Evolutionary conservation across 2,797 vertebrate species (phyloP).

Genomic region (Microhierax caerulescens): DNA sequence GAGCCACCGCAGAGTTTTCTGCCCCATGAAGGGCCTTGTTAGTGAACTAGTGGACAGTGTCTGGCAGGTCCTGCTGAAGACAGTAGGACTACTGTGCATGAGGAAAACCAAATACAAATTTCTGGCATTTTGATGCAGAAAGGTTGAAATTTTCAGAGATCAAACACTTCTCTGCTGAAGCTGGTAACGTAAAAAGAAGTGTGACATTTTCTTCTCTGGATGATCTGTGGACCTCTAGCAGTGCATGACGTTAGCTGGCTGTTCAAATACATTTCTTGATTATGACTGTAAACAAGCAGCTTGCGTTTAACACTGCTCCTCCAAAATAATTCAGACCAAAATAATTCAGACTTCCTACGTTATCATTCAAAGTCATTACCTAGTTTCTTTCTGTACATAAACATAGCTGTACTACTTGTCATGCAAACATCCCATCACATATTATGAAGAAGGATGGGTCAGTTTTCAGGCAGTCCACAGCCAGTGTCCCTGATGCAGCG

Average conservation of each 20-base stretch:
- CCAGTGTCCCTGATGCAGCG: accelerated
- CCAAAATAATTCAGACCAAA: not conserved
- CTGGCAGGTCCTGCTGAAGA: not conserved
- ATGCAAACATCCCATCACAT: not conserved
- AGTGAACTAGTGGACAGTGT: not conserved
- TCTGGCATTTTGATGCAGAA: not conserved
- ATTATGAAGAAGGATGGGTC: not conserved
- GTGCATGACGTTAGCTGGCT: not conserved
- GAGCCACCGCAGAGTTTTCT: not conserved
- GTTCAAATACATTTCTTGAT: not conserved
- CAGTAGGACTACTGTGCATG: not conserved
- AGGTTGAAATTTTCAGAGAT: not conserved
- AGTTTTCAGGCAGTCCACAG: not conserved
- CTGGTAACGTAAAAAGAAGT: not conserved
- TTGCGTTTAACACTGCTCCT: not conserved
- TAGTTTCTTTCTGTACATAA: not conserved
- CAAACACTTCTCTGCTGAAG: not conserved
- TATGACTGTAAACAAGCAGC: not conserved
- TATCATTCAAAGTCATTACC: not conserved
- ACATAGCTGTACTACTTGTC: not conserved
- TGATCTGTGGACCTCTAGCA: not conserved
- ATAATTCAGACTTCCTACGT: not conserved
- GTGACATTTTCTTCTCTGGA: not conserved
- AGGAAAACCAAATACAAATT: not conserved
- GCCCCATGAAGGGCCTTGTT: not conserved